A percentile compares a stretch with the other conserved stretches of the same genome.
Evolutionary conservation across 2,797 vertebrate species (phyloP).

Genomic region (Peromyscus eremicus): DNA sequence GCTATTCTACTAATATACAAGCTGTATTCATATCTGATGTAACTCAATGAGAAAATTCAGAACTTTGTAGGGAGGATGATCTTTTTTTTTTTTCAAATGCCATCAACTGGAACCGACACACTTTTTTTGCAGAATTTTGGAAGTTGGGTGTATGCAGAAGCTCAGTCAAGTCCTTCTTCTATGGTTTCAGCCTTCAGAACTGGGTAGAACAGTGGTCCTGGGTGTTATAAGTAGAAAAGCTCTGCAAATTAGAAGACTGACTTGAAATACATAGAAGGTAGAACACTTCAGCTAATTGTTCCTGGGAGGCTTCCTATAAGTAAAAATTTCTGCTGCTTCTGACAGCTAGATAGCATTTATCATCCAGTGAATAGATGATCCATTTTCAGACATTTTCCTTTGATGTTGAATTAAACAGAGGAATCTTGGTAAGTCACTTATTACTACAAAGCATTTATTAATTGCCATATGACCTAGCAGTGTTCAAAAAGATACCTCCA

Average conservation of each 20-base stretch:
- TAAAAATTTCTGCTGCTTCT: constrained; percentile 10
- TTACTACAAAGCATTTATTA: constrained; percentile 51
- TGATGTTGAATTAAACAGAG: constrained; percentile 52
- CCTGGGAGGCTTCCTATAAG: neutral
- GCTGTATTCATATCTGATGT: constrained; percentile 79
- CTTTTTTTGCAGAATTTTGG: neutral
- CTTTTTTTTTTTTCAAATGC: constrained; percentile 42
- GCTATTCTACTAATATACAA: constrained; percentile 63
- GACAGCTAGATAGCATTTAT: neutral
- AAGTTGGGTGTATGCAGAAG: neutral
- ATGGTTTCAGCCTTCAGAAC: neutral
- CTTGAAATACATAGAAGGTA: neutral
- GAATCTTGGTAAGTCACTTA: constrained; percentile 53
- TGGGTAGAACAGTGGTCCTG: neutral
- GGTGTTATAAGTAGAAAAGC: neutral
- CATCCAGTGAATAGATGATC: neutral
- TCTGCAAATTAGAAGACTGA: neutral
- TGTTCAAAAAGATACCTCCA: neutral
- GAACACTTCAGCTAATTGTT: neutral
- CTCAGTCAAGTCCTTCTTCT: neutral
- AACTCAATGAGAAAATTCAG: constrained; percentile 81
- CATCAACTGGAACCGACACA: neutral
- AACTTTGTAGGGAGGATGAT: neutral
- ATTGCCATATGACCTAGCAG: constrained; percentile 16
- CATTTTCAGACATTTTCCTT: constrained; percentile 34